Evolutionary conservation across 2,888 invertebrate genomes (phyloP).

Genomic region (Shargacucullia verbasci): DNA sequence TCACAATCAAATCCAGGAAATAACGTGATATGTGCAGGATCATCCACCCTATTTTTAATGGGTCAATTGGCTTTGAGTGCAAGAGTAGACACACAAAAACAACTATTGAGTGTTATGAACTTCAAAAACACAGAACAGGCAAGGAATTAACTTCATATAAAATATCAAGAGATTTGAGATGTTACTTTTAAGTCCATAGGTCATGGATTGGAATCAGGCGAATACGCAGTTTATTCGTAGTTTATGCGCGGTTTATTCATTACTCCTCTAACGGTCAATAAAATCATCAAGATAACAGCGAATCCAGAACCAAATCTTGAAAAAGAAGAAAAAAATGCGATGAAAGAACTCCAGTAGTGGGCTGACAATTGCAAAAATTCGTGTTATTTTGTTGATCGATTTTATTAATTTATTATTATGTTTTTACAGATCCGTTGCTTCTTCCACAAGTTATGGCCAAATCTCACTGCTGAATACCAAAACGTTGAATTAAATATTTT

Average conservation of each 20-base stretch:
- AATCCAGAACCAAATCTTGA: too few species aligned
- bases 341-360: too few species aligned
- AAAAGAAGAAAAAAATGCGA: too few species aligned
- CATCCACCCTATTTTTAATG: conserved; percentile 27
- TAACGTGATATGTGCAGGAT: conserved; percentile 35
- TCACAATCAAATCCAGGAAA: conserved; percentile 12
- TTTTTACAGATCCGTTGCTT: conserved; percentile 36
- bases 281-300: background rate
- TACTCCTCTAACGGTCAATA: too few species aligned
- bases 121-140: conserved; percentile 41
- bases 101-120: conserved; percentile 33
- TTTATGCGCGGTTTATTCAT: too few species aligned
- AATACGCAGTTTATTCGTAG: too few species aligned
- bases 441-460: conserved; percentile 12
- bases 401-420: too few species aligned
- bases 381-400: too few species aligned
- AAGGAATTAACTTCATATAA: background rate
- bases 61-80: conserved; percentile 21
- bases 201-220: too few species aligned
- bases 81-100: conserved; percentile 3
- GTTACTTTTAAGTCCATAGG: too few species aligned
- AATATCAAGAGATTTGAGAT: too few species aligned
- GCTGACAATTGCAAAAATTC: too few species aligned
- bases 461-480: conserved; percentile 1
- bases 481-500: conserved; percentile 23